Percentiles rank a stretch among this genome's conserved stretches.
Conservation (phyloP, 2,888 invertebrate species). For the Scaeva pyrastri region DNA sequence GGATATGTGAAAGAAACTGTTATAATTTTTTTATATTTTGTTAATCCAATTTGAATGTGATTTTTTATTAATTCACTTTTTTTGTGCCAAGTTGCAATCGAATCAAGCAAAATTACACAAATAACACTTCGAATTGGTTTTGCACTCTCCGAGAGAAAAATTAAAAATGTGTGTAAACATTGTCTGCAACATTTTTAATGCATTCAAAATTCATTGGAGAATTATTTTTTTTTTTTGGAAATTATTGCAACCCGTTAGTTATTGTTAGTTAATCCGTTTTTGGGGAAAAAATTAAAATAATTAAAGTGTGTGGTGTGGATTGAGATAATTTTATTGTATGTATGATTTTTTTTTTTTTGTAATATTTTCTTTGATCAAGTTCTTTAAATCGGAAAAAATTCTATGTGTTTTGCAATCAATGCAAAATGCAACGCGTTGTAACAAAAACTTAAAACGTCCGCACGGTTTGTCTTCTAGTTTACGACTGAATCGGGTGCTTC, state of each 20-base stretch:
- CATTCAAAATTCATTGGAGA: slow-evolving; percentile 27
- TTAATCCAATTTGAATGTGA: slow-evolving; percentile 16
- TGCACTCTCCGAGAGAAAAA: slow-evolving; percentile 61
- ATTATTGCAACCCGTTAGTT: slow-evolving; percentile 55
- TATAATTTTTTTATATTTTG: slow-evolving; percentile 1
- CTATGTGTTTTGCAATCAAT: slow-evolving; percentile 53
- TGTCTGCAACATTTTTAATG: slow-evolving; percentile 70
- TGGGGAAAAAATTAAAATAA: not conserved
- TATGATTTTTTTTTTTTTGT: too few species aligned
- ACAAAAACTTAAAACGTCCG: slow-evolving; percentile 58
- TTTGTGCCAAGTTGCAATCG: slow-evolving; percentile 24
- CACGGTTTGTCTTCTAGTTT: slow-evolving; percentile 43
- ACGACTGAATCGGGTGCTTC: slow-evolving; percentile 49
- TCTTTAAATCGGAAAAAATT: slow-evolving; percentile 61
- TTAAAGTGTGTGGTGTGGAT: not conserved
- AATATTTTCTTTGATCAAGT: slow-evolving; percentile 42
- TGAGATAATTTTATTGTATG: too few species aligned
- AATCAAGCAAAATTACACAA: slow-evolving; percentile 52
- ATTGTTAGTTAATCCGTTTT: slow-evolving; percentile 53
- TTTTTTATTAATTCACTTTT: slow-evolving; percentile 21
- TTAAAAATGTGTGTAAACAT: slow-evolving; percentile 71
- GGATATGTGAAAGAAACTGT: not conserved
- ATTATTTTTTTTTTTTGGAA: slow-evolving; percentile 6
- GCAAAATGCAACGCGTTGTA: slow-evolving; percentile 46
- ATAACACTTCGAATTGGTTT: slow-evolving; percentile 59